A percentile compares a stretch with the other conserved stretches of the same genome.
Conservation (phyloP, 2,797 vertebrate species). For the Dromococcyx pavoninus region DNA sequence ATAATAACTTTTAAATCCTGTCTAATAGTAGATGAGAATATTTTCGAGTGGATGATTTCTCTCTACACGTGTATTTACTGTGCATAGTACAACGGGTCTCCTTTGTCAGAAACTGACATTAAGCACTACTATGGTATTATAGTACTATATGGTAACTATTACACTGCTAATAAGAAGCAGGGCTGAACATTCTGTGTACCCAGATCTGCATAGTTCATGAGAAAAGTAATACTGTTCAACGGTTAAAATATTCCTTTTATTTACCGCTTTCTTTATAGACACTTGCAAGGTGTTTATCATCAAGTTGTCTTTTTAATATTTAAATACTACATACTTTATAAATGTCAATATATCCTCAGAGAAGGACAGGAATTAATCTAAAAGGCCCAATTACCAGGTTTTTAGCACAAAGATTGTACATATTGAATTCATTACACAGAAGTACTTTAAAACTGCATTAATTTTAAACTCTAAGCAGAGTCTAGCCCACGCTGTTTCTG, state of each 20-base stretch:
- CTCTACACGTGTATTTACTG: background rate
- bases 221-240: background rate
- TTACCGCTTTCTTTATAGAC: background rate
- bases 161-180: background rate
- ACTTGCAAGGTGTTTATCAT: background rate
- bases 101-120: background rate
- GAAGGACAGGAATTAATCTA: background rate
- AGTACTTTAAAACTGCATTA: background rate
- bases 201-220: background rate
- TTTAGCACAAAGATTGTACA: background rate
- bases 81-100: background rate
- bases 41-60: background rate
- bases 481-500: background rate
- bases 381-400: background rate
- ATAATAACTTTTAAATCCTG: background rate
- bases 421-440: background rate
- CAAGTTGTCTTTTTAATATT: background rate
- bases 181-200: background rate
- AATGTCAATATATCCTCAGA: background rate
- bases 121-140: background rate
- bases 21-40: background rate
- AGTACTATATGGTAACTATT: background rate
- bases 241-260: background rate
- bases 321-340: background rate
- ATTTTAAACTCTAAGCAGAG: background rate